Evolutionary conservation across 2,797 vertebrate genomes (phyloP).

Genomic region (Oreochromis mossambicus): DNA sequence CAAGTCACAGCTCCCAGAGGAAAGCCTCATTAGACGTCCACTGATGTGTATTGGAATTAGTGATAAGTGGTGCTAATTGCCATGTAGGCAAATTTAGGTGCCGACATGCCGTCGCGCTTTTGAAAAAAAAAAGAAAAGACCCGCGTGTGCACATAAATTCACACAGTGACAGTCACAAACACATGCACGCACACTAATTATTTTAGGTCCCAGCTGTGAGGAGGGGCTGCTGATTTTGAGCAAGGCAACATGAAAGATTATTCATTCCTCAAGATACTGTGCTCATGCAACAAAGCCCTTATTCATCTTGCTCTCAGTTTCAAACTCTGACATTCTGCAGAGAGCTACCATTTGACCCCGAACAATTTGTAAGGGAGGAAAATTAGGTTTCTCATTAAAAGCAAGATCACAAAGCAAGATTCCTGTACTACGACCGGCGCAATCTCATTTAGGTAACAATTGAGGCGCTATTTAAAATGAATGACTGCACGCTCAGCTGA

Average conservation of each 20-base stretch:
- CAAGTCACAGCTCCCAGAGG: constrained; percentile 41
- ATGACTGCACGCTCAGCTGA: constrained; percentile 34
- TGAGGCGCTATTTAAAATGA: constrained; percentile 56
- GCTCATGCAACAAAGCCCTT: constrained; percentile 43
- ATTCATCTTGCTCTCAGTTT: constrained; percentile 55
- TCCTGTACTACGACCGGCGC: constrained; percentile 24
- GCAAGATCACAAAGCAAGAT: constrained; percentile 66
- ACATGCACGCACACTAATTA: constrained; percentile 48
- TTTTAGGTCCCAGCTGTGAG: constrained; percentile 54
- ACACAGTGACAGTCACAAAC: constrained; percentile 9
- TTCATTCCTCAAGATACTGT: constrained; percentile 48
- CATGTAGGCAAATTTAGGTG: constrained; percentile 46
- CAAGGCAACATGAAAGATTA: constrained; percentile 59
- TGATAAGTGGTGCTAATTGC: constrained; percentile 64
- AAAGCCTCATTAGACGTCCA: constrained; percentile 51
- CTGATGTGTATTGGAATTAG: constrained; percentile 53
- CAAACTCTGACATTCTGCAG: constrained; percentile 45
- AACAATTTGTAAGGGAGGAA: constrained; percentile 54
- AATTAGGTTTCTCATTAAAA: constrained; percentile 73
- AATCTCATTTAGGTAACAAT: constrained; percentile 63
- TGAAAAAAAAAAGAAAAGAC: background rate
- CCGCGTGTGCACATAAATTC: constrained; percentile 14
- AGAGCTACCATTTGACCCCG: constrained; percentile 56
- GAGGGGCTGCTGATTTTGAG: constrained; percentile 42
- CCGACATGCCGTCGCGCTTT: constrained; percentile 2